Evolutionary conservation across 1,140 invertebrate species (phyloP).

Genomic region (Drosophila rhopaloa): DNA sequence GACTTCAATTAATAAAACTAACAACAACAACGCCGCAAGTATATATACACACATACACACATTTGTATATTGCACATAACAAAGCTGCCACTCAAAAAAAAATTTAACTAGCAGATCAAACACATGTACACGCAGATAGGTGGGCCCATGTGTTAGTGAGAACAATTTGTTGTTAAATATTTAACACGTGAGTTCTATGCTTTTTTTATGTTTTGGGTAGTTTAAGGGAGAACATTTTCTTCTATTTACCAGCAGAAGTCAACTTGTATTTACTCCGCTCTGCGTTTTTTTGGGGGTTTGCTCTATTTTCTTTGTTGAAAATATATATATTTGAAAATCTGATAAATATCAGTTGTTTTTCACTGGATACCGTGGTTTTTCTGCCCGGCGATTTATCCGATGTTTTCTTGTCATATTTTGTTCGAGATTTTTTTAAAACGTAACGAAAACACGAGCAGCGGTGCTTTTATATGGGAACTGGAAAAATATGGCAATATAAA

Average conservation of each 20-base stretch:
- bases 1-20: constrained; percentile 18
- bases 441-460: constrained; percentile 17
- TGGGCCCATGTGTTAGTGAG: not conserved
- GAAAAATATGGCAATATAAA: constrained; percentile 11
- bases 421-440: constrained; percentile 10
- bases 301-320: not conserved
- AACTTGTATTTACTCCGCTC: constrained; percentile 5
- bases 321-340: not conserved
- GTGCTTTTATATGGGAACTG: constrained; percentile 13
- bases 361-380: constrained; percentile 7
- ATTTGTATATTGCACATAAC: constrained; percentile 18
- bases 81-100: constrained; percentile 31
- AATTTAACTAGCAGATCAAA: not conserved
- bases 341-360: constrained; percentile 10
- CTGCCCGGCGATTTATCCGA: constrained; percentile 12
- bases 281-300: not conserved
- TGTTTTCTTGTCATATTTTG: constrained; percentile 15
- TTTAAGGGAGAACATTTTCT: not conserved
- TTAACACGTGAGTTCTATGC: constrained; percentile 18
- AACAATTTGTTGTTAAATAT: not conserved
- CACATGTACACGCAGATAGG: not conserved
- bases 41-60: constrained; percentile 11
- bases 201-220: constrained; percentile 4
- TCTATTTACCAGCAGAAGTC: constrained; percentile 21
- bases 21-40: constrained; percentile 31